phyloP scores from a whole-genome alignment of 1,140 invertebrate species.

The Cydia strobilella region DNA sequence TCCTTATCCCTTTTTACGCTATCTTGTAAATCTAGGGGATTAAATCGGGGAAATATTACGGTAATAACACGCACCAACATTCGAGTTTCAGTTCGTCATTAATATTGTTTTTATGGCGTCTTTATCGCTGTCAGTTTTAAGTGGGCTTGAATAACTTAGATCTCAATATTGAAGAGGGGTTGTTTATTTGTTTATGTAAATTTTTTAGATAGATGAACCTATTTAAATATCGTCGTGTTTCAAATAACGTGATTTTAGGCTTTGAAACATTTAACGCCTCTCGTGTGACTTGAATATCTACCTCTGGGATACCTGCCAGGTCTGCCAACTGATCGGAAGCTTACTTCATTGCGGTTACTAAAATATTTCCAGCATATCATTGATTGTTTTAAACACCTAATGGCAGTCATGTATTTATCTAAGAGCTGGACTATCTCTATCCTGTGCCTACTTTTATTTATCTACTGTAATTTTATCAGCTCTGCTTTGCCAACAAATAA shows the following conservation, averaged over 20 bases:
- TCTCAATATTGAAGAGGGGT: neutral
- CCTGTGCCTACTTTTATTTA: too few species aligned
- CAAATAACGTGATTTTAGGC: neutral
- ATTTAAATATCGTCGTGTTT: neutral
- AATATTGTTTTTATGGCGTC: constrained; percentile 22
- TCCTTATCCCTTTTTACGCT: constrained; percentile 29
- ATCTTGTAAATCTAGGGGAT: constrained; percentile 26
- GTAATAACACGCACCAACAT: constrained; percentile 13
- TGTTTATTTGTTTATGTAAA: constrained; percentile 5
- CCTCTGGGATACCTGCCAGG: too few species aligned
- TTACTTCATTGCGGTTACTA: too few species aligned
- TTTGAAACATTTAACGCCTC: too few species aligned
- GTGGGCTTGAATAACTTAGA: neutral
- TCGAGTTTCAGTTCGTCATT: constrained; percentile 26
- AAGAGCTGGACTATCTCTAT: too few species aligned
- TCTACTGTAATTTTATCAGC: too few species aligned
- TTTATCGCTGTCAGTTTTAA: constrained; percentile 11
- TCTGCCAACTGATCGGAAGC: too few species aligned
- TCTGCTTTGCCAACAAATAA: too few species aligned
- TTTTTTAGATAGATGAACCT: neutral
- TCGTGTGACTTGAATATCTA: too few species aligned
- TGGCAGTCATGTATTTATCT: too few species aligned
- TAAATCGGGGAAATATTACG: constrained; percentile 29
- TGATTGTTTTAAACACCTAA: too few species aligned
- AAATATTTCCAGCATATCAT: too few species aligned